Evolutionary conservation across 2,797 vertebrate genomes (phyloP), one percentile per base, ranked within the genome.

Genomic region (Labroides dimidiatus): DNA sequence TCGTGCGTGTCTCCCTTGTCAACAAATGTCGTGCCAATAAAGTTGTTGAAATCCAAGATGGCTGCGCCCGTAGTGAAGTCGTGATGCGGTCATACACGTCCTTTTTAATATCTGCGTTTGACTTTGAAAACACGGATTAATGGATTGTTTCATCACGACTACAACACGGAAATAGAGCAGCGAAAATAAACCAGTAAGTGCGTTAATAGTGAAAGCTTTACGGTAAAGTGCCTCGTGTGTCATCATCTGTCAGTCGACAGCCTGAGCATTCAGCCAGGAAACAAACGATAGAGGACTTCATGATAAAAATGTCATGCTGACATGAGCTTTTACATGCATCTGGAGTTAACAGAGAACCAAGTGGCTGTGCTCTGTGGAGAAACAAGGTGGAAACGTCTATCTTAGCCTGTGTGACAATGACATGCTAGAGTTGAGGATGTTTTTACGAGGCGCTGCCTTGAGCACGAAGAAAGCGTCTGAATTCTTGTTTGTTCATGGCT

Each of bases 41-140:
- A 94, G 93, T 81, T 15, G 62, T 88, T 91, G 5, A 73, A 91
- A 80, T 84, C 70, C 80, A 94, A 93, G 48, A 94, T 93, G 93
- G 92, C 92, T 82, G 84, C 93, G 85, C 78, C 71, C 75, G 6
- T 64, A 21, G 37, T 0, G 56, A 6, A 73, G 70, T 74, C 66
- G 69, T 88, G 86, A 87, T 54, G 1, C 2, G 21, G 41, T 73
- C 33, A 61, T 67, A 76, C n/a, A 33, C 8, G 42, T 16, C 2
- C 2, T 0, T 36, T 77, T 75, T 69, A 48, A 20, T 20, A 10
- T 10, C 41, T 2, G 1, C 12, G 20, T 56, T 3, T 33, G 11
- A 39, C 21, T 8, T 59, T 61, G 49, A 57, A 43, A 14, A 41
- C 20, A 45, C 44, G 23, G n/a, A 55, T 6, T 53, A 1, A 23